Percentiles rank a stretch among this genome's conserved stretches.
phyloP scores from a whole-genome alignment of 2,888 invertebrate genomes.

The Thera britannica region DNA sequence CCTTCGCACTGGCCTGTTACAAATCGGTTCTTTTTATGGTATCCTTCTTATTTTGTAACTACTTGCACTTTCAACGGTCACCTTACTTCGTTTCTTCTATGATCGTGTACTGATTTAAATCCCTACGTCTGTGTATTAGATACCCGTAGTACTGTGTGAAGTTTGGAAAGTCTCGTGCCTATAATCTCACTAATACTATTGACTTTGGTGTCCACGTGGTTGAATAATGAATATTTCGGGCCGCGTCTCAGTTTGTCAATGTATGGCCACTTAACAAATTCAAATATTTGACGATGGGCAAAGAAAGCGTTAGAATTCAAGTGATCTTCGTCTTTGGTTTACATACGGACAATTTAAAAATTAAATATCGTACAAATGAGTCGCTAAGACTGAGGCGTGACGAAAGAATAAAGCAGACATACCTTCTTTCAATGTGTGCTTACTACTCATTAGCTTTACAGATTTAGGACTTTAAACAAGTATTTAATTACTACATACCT shows the following conservation, averaged over 20 bases:
- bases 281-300: slow-evolving; percentile 82
- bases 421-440: not conserved
- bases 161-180: slow-evolving; percentile 25
- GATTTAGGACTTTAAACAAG: too few species aligned
- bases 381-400: slow-evolving; percentile 68
- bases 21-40: slow-evolving; percentile 29
- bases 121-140: not conserved
- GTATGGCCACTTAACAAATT: slow-evolving; percentile 83
- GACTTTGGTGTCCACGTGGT: slow-evolving; percentile 54
- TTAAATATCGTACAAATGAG: slow-evolving; percentile 80
- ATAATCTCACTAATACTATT: slow-evolving; percentile 39
- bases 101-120: not conserved
- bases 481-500: too few species aligned
- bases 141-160: slow-evolving; percentile 14
- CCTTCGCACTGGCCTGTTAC: slow-evolving; percentile 32
- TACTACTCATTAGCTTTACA: too few species aligned
- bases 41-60: slow-evolving; percentile 17
- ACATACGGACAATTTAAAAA: slow-evolving; percentile 82
- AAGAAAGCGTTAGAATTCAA: slow-evolving; percentile 85
- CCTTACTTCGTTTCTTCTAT: not conserved
- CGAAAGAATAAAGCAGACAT: slow-evolving; percentile 61
- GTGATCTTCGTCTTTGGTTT: slow-evolving; percentile 80
- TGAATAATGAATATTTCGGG: slow-evolving; percentile 79
- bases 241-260: slow-evolving; percentile 77
- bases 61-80: slow-evolving; percentile 17